Base-by-base conservation (phyloP, 1,140 invertebrate species). In the Maconellicoccus hirsutus region DNA sequence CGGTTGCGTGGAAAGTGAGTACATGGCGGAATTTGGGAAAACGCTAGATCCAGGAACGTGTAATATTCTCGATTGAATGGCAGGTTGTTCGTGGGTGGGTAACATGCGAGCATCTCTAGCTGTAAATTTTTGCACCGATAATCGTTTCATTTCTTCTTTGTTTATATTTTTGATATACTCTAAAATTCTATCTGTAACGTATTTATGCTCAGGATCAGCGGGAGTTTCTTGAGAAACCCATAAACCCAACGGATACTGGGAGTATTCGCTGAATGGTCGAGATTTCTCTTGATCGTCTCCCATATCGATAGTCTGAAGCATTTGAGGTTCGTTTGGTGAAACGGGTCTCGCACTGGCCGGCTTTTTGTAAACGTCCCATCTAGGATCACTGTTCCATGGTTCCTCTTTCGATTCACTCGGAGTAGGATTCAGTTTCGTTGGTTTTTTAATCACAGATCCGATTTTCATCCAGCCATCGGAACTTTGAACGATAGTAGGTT, bases 31-130 rank as follows among this genome's bases (percentile, higher is more conserved):
- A 33, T 84, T 84, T 0, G 86, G 86, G 73, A 87, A 88, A 4
- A 80, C 82, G 0, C 81, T 78, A 70, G 83, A 80, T n/a, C 83
- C 82, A 2, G 85, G 84, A 72, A 86, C 84, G 73, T 87, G 86
- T 0, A 89, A 76, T 85, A 87, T 87, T 72, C 86, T 78, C 42
- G 86, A 83, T 75, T 88, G 86, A 29, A 87, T 83, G 69, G 84
- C 84, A 1, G 80, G 79, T 59, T 79, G 69, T 12, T 42, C 71
- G 6, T 70, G 27, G 42, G 52, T 33, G 3, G 70, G 42, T 23
- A 27, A 2, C 23, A 73, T 70, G 0, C 39, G 33, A 25, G 23
- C 72, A 23, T 73, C 63, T 2, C 27, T 21, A n/a, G 70, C 39
- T 12, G 70, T 70, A 23, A 42, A 42, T 10, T 70, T 61, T 21